Base-by-base conservation (phyloP, 1,140 invertebrate species). In the Cyphomyrmex costatus region DNA sequence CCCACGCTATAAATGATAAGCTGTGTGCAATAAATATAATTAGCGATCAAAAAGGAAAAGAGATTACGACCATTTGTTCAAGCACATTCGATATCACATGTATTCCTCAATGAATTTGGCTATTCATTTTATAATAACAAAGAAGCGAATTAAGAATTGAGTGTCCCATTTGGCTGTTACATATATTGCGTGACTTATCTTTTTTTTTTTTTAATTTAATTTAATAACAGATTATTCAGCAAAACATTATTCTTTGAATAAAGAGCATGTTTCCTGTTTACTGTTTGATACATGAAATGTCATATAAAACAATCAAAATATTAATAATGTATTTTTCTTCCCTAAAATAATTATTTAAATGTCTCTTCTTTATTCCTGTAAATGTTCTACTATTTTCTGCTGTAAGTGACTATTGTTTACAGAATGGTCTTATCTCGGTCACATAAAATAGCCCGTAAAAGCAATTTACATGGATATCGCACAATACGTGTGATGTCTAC, bases 1-100 rank as follows among this genome's bases (percentile, higher is more conserved):
- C 53, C 33, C 30, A 77, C 49, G 19, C 36, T 42, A 30, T 16
- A 30, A 70, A 58, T 58, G 78, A 65, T 77, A 85, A 36, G 30
- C 33, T 14, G 5, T 24, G 19, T 49, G 24, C n/a, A 0, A 2
- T 21, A 14, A 70, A 7, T 36, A 6, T 7, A 53, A 82, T 60
- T 16, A 12, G 1, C 8, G 10, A 30, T 79, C 3, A 36, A 30
- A 51, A 49, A 6, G 12, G n/a, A n/a, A n/a, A 36, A 2, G 21
- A 6, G n/a, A 33, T 27, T 65, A 46, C 36, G 19, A 51, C 5
- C 3, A 0, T 78, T 66, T 36, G 14, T 66, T 65, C 46, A 33
- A 21, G 12, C 21, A 36, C 5, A 2, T 27, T 77, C 0, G 49
- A 73, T 3, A 36, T 30, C 33, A 7, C 12, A n/a, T 19, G 4